Evolutionary conservation across 2,888 invertebrate species (phyloP), one percentile per base, ranked within the genome.

Genomic region (Pristionchus maxplancki): DNA sequence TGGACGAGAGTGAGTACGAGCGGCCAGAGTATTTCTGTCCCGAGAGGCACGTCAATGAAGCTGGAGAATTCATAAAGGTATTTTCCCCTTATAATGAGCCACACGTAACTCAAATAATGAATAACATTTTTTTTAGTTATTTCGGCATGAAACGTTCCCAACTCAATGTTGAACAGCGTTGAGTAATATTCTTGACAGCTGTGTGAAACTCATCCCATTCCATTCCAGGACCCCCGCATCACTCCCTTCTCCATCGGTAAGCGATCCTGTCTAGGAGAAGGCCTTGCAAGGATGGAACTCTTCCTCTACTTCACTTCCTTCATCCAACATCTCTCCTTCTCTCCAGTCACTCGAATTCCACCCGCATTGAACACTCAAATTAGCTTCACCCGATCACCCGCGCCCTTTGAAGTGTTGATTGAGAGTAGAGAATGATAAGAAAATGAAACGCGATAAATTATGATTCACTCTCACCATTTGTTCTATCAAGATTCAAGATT

Each of bases 231-330:
- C n/a, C 74, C 74, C 6, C 74, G 74, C 40, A 74, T 74, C 74
- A 74, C 74, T 40, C 74, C 84, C 58, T n/a, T n/a, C n/a, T n/a
- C n/a, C n/a, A n/a, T n/a, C n/a, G n/a, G n/a, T n/a, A n/a, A n/a
- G n/a, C n/a, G 84, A 37, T 84, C 84, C 3, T 84, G 84, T 62
- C n/a, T 84, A 4, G 84, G 84, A 84, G 84, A 84, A 62, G 62
- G 58, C 53, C 62, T 84, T 1, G 84, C 84, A 9, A 58, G 62
- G 28, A 58, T 84, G 58, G 84, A 84, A 62, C n/a, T 84, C 6
- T 84, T 84, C 84, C 37, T 84, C 11, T 84, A 44, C 40, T 62
- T n/a, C n/a, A n/a, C n/a, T n/a, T n/a, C n/a, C n/a, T n/a, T n/a
- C n/a, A n/a, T n/a, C n/a, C n/a, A n/a, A n/a, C n/a, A n/a, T n/a